Evolutionary conservation across 2,888 invertebrate species (phyloP).

Genomic region (Euclidia mi): DNA sequence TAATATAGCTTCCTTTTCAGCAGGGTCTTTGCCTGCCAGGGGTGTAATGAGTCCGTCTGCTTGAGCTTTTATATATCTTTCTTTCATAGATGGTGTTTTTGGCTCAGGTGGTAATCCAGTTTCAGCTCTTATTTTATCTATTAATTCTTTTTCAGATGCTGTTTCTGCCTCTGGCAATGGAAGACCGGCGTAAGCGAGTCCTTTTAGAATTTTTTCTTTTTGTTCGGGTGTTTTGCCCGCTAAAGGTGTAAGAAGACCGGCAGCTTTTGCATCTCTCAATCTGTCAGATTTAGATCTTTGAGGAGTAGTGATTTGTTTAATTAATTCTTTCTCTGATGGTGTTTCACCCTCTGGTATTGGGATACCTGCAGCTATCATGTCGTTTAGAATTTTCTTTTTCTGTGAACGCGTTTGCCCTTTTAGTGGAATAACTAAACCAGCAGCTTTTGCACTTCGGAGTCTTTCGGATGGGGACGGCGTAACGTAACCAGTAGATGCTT

Average conservation of each 20-base stretch:
- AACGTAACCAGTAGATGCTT: constrained; percentile 10
- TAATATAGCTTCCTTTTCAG: constrained; percentile 14
- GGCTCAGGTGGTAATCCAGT: constrained; percentile 25
- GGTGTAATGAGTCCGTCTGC: constrained; percentile 50
- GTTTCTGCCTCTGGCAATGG: constrained; percentile 39
- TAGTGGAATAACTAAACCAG: too few relatives aligned
- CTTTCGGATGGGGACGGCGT: too few relatives aligned
- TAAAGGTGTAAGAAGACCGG: constrained; percentile 13
- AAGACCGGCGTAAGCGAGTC: constrained; percentile 25
- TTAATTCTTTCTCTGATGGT: constrained; percentile 44
- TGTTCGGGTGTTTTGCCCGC: constrained; percentile 18
- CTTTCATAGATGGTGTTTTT: constrained; percentile 58
- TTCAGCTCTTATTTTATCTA: constrained; percentile 1
- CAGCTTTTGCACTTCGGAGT: too few relatives aligned
- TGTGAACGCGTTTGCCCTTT: too few relatives aligned
- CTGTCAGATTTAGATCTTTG: too few relatives aligned
- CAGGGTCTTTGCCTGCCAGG: constrained; percentile 46
- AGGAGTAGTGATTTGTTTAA: constrained; percentile 24
- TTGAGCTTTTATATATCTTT: constrained; percentile 62
- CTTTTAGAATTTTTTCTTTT: constrained; percentile 36
- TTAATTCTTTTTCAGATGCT: constrained; percentile 4
- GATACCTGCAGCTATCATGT: constrained; percentile 13
- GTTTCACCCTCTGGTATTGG: constrained; percentile 45
- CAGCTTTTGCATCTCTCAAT: constrained; percentile 43
- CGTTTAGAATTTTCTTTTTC: too few relatives aligned